These are phyloP conservation scores for Epinephelus coioides DNA, from an alignment of 2,797 vertebrate species.

Conservation along the genomic window DNA sequence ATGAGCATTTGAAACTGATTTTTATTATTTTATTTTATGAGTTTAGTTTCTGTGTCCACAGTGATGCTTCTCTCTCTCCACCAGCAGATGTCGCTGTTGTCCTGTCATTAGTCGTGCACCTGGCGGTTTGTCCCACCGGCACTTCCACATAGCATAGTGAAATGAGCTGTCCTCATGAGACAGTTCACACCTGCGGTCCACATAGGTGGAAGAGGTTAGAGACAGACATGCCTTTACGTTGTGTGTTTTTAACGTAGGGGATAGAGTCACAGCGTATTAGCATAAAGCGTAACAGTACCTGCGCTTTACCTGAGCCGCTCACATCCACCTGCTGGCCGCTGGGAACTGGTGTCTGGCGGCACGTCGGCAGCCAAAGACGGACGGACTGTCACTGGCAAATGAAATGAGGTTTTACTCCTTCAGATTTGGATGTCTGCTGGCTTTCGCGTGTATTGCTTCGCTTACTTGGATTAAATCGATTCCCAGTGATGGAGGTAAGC, in stretches of 20 bases:
- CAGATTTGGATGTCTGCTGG: conserved; percentile 54
- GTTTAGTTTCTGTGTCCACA: too few relatives aligned
- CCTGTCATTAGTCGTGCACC: not conserved
- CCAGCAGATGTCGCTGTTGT: conserved; percentile 21
- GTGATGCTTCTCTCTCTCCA: not conserved
- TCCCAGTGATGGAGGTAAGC: conserved; percentile 62
- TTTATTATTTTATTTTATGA: too few relatives aligned
- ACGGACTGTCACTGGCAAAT: conserved; percentile 22
- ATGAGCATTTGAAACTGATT: too few relatives aligned
- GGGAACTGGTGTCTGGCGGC: not conserved
- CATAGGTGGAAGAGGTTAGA: not conserved
- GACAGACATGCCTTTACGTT: too few relatives aligned
- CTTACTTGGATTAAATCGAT: conserved; percentile 61
- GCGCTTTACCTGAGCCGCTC: conserved; percentile 14
- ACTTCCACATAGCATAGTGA: too few relatives aligned
- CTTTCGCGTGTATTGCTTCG: conserved; percentile 47
- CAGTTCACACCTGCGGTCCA: not conserved
- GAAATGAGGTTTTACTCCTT: conserved; percentile 72
- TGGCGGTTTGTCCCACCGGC: not conserved
- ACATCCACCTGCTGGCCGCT: conserved; percentile 19
- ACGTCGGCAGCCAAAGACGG: not conserved
- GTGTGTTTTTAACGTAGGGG: not conserved
- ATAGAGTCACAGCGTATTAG: not conserved
- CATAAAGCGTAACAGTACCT: not conserved
- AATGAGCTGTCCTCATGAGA: not conserved